Evolutionary conservation across 2,888 invertebrate species (phyloP), one percentile per base, ranked within the genome.

Genomic region (Argynnis bischoffii): DNA sequence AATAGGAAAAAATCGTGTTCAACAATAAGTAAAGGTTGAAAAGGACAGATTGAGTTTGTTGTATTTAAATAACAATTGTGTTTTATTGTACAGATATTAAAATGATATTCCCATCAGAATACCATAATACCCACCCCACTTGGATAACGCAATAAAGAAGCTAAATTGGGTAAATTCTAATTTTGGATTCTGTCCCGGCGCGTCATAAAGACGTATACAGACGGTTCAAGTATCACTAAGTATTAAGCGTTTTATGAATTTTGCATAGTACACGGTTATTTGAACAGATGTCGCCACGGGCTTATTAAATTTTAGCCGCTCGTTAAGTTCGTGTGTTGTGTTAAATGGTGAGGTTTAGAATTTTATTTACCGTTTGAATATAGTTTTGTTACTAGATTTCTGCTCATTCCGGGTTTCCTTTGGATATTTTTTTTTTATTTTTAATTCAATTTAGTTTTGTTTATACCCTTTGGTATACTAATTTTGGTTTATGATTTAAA

Each of bases 231-330:
- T 67, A 67, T 70, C 66, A 64, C 70, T 74, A 72, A 76, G 76
- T 76, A 77, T 76, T 77, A 78, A 77, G 70, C 78, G 75, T 78
- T 78, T 77, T 78, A 79, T 77, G 77, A 79, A 78, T 78, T 78
- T 78, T 67, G 74, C 74, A 72, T 72, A 69, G 75, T 74, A 73
- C 72, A 73, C 72, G 69, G 67, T 76, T 76, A 76, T 73, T 75
- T 72, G 71, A 67, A 72, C 76, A 77, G 77, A 78, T 77, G 77
- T 72, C 72, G 72, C 73, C 67, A 67, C 67, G 68, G 73, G 70
- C 76, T 77, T 77, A 77, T 77, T 77, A 77, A 77, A 77, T 74
- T 76, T 76, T 75, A 74, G 70, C 64, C 67, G 66, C 61, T 69
- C 76, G 74, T 74, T 75, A 74, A 74, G 71, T 72, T 75, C 69